These are phyloP conservation scores for Scopus umbretta DNA, from an alignment of 2,113 vertebrate genomes.

Conservation along the genomic window DNA sequence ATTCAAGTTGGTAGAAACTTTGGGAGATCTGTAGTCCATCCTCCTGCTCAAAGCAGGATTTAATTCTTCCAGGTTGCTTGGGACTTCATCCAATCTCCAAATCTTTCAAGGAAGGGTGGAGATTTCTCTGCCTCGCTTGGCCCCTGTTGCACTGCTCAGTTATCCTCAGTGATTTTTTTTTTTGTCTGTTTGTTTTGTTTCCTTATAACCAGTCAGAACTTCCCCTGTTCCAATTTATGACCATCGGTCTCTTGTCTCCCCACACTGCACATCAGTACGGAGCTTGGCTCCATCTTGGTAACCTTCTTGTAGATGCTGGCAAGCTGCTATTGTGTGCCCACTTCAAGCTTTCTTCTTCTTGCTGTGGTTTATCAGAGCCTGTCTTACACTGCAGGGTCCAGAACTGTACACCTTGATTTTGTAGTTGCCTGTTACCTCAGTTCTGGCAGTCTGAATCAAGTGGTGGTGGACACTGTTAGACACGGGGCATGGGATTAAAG, in stretches of 20 bases:
- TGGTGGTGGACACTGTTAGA: neutral
- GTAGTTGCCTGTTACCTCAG: neutral
- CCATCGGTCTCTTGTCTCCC: neutral
- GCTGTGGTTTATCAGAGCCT: neutral
- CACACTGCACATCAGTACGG: neutral
- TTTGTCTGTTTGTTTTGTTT: neutral
- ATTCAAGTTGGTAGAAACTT: neutral
- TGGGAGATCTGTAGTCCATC: neutral
- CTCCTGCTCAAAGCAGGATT: neutral
- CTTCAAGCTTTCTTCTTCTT: neutral
- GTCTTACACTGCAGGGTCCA: neutral
- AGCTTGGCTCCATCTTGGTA: neutral
- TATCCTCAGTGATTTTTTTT: neutral
- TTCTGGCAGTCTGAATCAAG: neutral
- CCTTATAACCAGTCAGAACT: neutral
- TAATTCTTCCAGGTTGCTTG: neutral
- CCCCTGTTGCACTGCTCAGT: neutral
- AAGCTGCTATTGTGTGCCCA: neutral
- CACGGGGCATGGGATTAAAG: neutral
- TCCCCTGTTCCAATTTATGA: too few species aligned
- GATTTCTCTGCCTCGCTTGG: neutral
- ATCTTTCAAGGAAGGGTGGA: neutral
- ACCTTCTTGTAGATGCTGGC: neutral
- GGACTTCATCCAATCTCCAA: neutral
- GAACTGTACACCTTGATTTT: neutral